Base-by-base conservation (phyloP, 2,113 vertebrate genomes). In the Hippocampus mohnikei region DNA sequence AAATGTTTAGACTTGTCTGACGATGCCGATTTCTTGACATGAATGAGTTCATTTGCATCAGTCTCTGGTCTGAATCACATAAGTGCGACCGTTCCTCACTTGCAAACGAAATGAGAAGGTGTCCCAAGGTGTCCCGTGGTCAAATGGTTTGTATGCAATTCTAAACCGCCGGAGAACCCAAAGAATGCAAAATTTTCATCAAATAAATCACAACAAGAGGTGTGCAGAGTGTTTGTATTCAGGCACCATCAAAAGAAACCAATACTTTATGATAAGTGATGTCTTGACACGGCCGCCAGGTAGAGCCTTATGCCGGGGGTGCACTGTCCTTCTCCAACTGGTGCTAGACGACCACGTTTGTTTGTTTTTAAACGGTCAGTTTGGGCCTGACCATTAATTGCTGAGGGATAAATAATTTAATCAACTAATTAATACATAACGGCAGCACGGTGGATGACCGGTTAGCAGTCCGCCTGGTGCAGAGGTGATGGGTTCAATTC, bases 221-320 rank as follows among this genome's bases (percentile, higher is more conserved):
- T 23, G 70, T 65, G 62, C 55, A 73, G 8, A 12, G 46, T 15
- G 42, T 48, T 68, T 73, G 29, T 65, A 46, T 72, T 27, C 68
- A 66, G 18, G 15, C 12, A 59, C 56, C 16, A 13, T 59, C 46
- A 23, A 46, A 41, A 23, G 68, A 8, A 21, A 23, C 0, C 59
- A 58, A 25, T 15, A 1, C 11, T 3, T 12, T 27, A 33, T 25
- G 23, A 37, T 1, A 40, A 25, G 59, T n/a, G 3, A 3, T 74
- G 53, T 52, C 27, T 6, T 12, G 8, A 25, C 7, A 27, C 1
- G 44, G 58, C 85, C 88, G 84, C 82, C 46, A 84, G 84, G 80
- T 68, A 81, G 85, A 76, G 77, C 37, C 62, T 37, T 18, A 5
- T 5, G 12, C 25, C 1, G 6, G 16, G 5, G 48, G 18, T 20